Evolutionary conservation across 2,797 vertebrate species (phyloP), one percentile per base, ranked within the genome.

Genomic region (Anguilla marmorata): DNA sequence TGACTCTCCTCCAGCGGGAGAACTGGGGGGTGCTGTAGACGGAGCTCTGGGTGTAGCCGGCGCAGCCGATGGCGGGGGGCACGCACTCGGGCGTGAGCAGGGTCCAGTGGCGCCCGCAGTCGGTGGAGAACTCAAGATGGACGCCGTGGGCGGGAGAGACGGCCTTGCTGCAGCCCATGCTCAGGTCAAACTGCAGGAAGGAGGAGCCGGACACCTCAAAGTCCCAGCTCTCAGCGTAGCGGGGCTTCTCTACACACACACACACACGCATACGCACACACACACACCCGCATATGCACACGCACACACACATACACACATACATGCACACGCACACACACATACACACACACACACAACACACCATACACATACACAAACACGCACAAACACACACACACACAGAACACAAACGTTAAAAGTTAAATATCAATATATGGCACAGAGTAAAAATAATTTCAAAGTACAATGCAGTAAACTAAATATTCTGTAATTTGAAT

Each of bases 211-310:
- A 97, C 41, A 99, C 97, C 0, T 99, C 98, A 54, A 99, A 99
- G 90, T 99, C 99, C 99, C 98, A 99, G 91, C 97, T 99, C 93
- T 99, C 98, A 0, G 97, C 97, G n/a, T 98, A 99, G 72, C 98
- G 96, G 58, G 97, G 96, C 93, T 98, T 98, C 90, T 98, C 99
- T 99, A 93, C 21, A 87, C 90, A 89, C 91, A 88, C 87, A 11
- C 3, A 30, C 0, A 54, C 85, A n/a, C n/a, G n/a, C 30, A 33
- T 33, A 33, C 30, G 30, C 30, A 33, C 30, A 56, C 63, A 72
- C 66, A 30, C 7, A 33, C 66, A 45, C 74, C 41, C 12, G 2
- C 72, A 86, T 56, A 86, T 56, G 50, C 48, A 92, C 24, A 87
- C 90, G 89, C 91, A 88, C 86, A 7, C 3, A 30, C 0, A 50